These are phyloP conservation scores for Unio delphinus DNA, from an alignment of 2,888 invertebrate genomes.

Conservation along the genomic window DNA sequence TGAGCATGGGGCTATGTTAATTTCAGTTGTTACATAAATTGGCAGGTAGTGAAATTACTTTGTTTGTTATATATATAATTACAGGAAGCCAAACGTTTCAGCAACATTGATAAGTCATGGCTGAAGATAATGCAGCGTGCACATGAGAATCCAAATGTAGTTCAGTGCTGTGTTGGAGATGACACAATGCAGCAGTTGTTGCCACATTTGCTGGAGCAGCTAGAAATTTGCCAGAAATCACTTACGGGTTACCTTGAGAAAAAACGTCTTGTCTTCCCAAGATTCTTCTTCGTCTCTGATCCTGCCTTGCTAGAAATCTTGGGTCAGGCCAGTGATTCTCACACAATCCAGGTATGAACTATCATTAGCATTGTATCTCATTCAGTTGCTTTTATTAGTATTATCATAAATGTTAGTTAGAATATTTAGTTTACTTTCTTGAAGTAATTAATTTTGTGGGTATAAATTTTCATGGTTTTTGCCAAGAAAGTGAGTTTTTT, in stretches of 20 bases:
- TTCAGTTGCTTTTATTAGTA: background rate
- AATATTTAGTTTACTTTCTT: no score
- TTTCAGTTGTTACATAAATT: no score
- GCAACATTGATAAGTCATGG: slow-evolving; percentile 98
- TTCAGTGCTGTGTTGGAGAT: slow-evolving; percentile 96
- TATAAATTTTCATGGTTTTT: no score
- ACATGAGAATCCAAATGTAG: slow-evolving; percentile 96
- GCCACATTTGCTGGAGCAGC: slow-evolving; percentile 94
- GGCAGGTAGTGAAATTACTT: no score
- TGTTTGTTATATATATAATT: background rate
- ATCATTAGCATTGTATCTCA: background rate
- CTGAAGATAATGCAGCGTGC: slow-evolving; percentile 93
- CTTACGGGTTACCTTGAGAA: slow-evolving; percentile 82
- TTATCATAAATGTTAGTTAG: background rate
- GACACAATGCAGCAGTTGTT: slow-evolving; percentile 91
- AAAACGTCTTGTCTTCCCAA: slow-evolving; percentile 70
- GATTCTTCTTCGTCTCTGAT: slow-evolving; percentile 73
- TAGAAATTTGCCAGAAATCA: slow-evolving; percentile 97
- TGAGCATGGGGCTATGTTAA: no score
- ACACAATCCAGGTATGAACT: slow-evolving; percentile 70
- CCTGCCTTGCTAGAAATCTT: slow-evolving; percentile 72
- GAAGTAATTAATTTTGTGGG: no score
- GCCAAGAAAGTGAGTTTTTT: no score
- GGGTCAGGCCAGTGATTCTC: slow-evolving; percentile 72
- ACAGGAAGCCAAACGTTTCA: slow-evolving; percentile 77